A percentile compares a stretch with the other conserved stretches of the same genome.
These are phyloP conservation scores for Nyctibius grandis DNA, from an alignment of 2,797 vertebrate species.

Conservation along the genomic window DNA sequence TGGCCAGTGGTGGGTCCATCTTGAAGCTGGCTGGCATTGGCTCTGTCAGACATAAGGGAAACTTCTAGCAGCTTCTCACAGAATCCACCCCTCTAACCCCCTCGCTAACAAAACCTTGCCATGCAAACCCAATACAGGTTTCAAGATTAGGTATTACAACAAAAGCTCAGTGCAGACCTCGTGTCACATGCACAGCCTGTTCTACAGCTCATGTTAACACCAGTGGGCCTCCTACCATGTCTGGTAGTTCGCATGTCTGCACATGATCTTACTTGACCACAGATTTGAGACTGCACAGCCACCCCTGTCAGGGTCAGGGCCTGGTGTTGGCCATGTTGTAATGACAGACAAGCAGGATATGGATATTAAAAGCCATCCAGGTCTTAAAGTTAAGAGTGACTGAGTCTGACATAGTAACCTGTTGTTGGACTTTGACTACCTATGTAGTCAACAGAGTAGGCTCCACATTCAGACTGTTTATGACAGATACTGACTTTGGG, in stretches of 20 bases:
- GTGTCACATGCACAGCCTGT: neutral
- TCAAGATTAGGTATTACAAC: neutral
- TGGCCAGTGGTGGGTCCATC: too few species aligned
- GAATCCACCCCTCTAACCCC: too few species aligned
- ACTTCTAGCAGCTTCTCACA: too few species aligned
- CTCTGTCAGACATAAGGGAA: too few species aligned
- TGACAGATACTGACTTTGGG: too few species aligned
- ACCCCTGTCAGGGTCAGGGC: neutral
- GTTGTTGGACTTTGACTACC: neutral
- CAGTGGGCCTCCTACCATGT: neutral
- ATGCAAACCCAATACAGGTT: neutral
- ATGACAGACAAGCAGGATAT: neutral
- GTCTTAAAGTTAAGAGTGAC: neutral
- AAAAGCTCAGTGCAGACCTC: neutral
- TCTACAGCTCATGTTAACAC: neutral
- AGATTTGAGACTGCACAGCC: neutral
- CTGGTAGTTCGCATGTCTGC: neutral
- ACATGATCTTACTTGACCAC: too few species aligned
- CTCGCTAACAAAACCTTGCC: too few species aligned
- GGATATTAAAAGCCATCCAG: neutral
- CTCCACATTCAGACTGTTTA: neutral
- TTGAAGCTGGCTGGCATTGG: too few species aligned
- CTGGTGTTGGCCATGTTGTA: neutral
- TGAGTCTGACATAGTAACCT: fast-evolving
- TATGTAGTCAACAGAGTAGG: neutral